A percentile compares a stretch with the other conserved stretches of the same genome.
phyloP scores from a whole-genome alignment of 2,113 vertebrate species.

The Sander lucioperca region DNA sequence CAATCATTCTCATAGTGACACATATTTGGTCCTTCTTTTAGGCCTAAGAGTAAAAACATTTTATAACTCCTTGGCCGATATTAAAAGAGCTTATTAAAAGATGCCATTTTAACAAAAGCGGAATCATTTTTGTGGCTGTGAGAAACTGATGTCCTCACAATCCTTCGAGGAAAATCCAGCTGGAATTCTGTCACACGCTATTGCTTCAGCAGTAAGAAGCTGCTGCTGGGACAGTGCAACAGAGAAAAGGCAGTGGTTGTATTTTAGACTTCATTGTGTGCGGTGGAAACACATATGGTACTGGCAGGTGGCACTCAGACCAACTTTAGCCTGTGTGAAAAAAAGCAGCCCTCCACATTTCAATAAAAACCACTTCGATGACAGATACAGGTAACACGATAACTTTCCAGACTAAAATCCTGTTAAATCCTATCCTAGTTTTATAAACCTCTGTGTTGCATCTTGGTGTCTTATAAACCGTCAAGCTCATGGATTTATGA shows the following conservation, averaged over 20 bases:
- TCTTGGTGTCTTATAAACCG: not conserved
- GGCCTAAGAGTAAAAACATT: not conserved
- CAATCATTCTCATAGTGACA: not conserved
- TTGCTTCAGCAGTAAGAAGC: too few species aligned
- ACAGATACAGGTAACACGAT: too few species aligned
- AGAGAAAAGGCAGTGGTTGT: not conserved
- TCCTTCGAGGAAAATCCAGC: too few species aligned
- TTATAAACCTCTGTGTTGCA: too few species aligned
- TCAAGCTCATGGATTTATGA: not conserved
- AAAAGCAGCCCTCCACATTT: not conserved
- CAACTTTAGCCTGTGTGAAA: not conserved
- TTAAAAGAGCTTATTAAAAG: not conserved
- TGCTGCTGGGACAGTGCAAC: not conserved
- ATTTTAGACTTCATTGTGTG: not conserved
- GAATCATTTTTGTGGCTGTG: not conserved
- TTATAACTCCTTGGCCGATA: not conserved
- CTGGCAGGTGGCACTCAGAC: not conserved
- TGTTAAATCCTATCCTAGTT: not conserved
- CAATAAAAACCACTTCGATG: not conserved
- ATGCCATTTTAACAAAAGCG: not conserved
- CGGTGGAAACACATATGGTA: not conserved
- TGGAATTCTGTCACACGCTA: too few species aligned
- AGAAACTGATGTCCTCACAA: too few species aligned
- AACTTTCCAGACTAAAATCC: too few species aligned
- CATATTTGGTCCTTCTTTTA: not conserved